Evolutionary conservation across 2,113 vertebrate species (phyloP), one percentile per base, ranked within the genome.

Genomic region (Coregonus clupeaformis): DNA sequence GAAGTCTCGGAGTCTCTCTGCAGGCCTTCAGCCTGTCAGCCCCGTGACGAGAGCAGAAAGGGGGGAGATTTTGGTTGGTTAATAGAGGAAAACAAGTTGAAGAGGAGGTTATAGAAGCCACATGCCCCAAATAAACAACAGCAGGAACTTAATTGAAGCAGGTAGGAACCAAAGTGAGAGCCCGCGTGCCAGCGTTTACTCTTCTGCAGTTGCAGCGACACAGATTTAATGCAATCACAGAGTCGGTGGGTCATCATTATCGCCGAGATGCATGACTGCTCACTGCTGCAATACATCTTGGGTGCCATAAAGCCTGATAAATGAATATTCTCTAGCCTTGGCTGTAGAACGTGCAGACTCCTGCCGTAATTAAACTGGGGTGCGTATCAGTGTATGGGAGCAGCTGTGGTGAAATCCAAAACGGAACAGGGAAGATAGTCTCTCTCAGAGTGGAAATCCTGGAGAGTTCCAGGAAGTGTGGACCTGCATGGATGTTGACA

Each of bases 91-190:
- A 75, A 76, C 75, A 86, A 76, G 62, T 80, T 82, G 70, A 73
- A 60, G 36, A 42, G 81, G 59, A 85, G 80, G 64, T 81, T 85
- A 86, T 81, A 78, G 76, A 67, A 86, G 80, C 86, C 79, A 76
- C 86, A 80, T 74, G 87, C 84, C 77, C 47, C 68, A 63, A 88
- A 85, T 69, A 14, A 72, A 79, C 88, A 89, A 85, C 91, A 92
- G 91, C 90, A 77, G 87, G 93, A 80, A 84, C 73, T 82, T 93
- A 92, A 93, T 92, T 90, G 90, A 85, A 86, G 84, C 84, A 85
- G 83, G 88, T 88, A 86, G 88, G 85, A 79, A 83, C 71, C 84
- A 85, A 84, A 87, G 82, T 72, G 79, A 83, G 68, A 30, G 71
- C 82, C 82, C 79, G 67, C 25, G 63, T 81, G 83, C 86, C 80